Evolutionary conservation across 2,113 vertebrate genomes (phyloP).

Genomic region (Anser cygnoides): DNA sequence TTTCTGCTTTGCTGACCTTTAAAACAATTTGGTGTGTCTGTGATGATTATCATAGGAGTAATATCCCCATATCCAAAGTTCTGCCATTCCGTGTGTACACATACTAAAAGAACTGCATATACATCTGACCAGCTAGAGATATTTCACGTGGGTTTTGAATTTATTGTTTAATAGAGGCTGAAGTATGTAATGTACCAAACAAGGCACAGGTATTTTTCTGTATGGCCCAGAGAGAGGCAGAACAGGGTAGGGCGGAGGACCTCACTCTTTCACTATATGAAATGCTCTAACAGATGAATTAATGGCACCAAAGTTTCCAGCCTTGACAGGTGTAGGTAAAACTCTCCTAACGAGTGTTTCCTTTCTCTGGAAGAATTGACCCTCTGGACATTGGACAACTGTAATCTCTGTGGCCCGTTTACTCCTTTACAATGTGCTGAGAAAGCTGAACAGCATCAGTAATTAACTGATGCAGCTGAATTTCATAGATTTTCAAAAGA

Average conservation of each 20-base stretch:
- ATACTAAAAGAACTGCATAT: neutral
- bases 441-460: neutral
- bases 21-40: neutral
- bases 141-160: neutral
- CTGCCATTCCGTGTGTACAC: neutral
- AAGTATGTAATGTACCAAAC: neutral
- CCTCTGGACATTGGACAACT: neutral
- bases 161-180: neutral
- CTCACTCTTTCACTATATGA: no score
- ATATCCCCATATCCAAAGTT: neutral
- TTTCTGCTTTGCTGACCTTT: neutral
- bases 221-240: neutral
- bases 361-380: neutral
- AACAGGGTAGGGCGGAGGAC: neutral
- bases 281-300: neutral
- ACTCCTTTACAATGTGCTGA: neutral
- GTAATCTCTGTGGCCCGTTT: neutral
- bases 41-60: neutral
- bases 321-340: neutral
- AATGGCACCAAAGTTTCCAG: neutral
- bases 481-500: neutral
- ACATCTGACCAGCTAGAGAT: neutral
- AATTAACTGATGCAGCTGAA: neutral
- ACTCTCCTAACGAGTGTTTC: neutral
- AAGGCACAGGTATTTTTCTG: neutral